Conservation (phyloP, 2,113 vertebrate species). For the Rattus norvegicus region DNA sequence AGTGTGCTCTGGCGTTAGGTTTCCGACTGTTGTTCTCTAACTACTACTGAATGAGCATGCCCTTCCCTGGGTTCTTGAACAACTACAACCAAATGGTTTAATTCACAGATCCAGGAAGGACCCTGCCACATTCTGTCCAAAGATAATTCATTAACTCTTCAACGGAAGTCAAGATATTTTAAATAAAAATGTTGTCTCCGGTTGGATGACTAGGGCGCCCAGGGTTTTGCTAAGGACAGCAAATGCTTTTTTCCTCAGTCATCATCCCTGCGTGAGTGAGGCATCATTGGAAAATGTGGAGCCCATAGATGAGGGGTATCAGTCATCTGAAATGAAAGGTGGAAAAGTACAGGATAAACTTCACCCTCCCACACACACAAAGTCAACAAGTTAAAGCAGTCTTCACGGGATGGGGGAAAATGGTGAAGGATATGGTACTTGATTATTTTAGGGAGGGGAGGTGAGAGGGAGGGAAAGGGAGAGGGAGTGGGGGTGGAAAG, state of each 20-base stretch:
- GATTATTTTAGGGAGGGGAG: not conserved
- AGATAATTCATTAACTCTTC: slow-evolving; percentile 11
- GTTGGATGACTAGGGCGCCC: not conserved
- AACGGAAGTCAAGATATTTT: not conserved
- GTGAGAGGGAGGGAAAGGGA: rapidly evolving
- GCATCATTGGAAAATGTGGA: slow-evolving; percentile 15
- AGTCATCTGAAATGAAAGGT: not conserved
- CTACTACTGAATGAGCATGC: not conserved
- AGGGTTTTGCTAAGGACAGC: not conserved
- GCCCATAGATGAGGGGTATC: not conserved
- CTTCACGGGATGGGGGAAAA: slow-evolving; percentile 17
- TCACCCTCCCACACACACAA: not conserved
- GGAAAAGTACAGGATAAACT: not conserved
- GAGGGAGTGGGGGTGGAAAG: not conserved
- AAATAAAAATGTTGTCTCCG: slow-evolving; percentile 41
- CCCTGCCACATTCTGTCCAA: not conserved
- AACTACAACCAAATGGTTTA: not conserved
- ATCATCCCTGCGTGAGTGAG: not conserved
- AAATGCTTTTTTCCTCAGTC: not conserved
- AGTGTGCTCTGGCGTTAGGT: not conserved
- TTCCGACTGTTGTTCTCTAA: slow-evolving; percentile 9
- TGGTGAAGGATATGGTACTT: not conserved
- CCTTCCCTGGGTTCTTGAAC: not conserved
- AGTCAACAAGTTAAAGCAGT: not conserved
- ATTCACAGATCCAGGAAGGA: not conserved